A percentile compares a stretch with the other conserved stretches of the same genome.
These are phyloP conservation scores for Montifringilla adamsi DNA, from an alignment of 2,113 vertebrate genomes.

Conservation along the genomic window DNA sequence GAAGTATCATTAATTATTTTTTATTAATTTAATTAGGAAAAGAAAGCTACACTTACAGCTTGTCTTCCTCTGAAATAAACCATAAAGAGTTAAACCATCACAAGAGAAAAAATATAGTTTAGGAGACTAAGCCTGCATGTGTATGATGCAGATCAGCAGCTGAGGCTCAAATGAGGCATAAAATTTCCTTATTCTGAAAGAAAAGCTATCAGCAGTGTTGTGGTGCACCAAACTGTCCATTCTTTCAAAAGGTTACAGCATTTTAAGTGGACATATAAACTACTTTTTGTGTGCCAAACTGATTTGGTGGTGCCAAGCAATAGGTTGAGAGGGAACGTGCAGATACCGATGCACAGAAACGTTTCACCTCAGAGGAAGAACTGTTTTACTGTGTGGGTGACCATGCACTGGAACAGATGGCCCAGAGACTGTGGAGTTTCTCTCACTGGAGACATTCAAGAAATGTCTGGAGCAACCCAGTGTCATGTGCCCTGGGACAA, in stretches of 20 bases:
- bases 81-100: background rate
- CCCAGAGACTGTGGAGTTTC: background rate
- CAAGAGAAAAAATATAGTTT: background rate
- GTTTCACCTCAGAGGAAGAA: background rate
- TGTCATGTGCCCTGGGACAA: background rate
- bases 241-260: background rate
- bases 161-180: background rate
- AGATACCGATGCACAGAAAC: rapidly evolving
- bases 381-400: background rate
- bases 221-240: background rate
- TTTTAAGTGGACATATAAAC: background rate
- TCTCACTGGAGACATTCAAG: background rate
- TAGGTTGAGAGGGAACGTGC: rapidly evolving
- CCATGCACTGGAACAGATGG: background rate
- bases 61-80: background rate
- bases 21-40: background rate
- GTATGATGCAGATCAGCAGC: background rate
- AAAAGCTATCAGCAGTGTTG: background rate
- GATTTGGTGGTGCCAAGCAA: background rate
- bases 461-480: background rate
- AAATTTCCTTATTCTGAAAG: background rate
- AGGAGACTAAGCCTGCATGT: background rate
- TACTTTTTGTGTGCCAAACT: background rate
- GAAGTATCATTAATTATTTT: background rate
- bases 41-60: background rate